Conservation (phyloP, 2,113 vertebrate species). For the Sinosuthora webbiana region DNA sequence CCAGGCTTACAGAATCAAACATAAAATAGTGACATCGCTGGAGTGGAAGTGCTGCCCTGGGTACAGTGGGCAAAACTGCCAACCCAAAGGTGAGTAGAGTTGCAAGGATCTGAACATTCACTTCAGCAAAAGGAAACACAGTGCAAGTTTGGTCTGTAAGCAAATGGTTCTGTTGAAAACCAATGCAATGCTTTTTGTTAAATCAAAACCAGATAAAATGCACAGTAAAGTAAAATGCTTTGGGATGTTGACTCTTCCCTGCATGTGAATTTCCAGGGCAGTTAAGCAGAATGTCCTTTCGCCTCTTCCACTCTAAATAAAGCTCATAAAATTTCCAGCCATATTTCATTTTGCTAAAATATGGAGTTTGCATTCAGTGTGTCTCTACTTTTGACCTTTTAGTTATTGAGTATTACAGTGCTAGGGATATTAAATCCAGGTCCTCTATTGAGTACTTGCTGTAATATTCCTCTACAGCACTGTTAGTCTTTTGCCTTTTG, state of each 20-base stretch:
- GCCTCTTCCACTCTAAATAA: neutral
- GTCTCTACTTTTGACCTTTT: neutral
- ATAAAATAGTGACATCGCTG: conserved; percentile 78
- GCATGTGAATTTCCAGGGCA: neutral
- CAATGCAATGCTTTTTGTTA: neutral
- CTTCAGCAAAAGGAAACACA: neutral
- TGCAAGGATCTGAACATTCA: neutral
- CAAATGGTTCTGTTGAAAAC: neutral
- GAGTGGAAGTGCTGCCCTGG: conserved; percentile 83
- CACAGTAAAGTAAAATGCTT: neutral
- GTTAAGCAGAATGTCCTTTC: neutral
- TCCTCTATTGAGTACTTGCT: neutral
- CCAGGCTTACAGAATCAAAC: conserved; percentile 75
- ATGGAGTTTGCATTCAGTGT: neutral
- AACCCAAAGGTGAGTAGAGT: conserved; percentile 57
- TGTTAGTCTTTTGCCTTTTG: neutral
- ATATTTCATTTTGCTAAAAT: neutral
- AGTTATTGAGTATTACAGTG: neutral
- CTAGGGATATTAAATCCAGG: conserved; percentile 10
- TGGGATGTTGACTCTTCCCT: neutral
- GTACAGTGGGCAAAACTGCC: conserved; percentile 71
- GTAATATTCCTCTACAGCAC: conserved; percentile 1
- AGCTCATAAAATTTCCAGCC: neutral
- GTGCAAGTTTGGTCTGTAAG: neutral
- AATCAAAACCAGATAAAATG: neutral